Conservation (phyloP, 1,140 invertebrate species). For the Panagrolaimus sp. region DNA sequence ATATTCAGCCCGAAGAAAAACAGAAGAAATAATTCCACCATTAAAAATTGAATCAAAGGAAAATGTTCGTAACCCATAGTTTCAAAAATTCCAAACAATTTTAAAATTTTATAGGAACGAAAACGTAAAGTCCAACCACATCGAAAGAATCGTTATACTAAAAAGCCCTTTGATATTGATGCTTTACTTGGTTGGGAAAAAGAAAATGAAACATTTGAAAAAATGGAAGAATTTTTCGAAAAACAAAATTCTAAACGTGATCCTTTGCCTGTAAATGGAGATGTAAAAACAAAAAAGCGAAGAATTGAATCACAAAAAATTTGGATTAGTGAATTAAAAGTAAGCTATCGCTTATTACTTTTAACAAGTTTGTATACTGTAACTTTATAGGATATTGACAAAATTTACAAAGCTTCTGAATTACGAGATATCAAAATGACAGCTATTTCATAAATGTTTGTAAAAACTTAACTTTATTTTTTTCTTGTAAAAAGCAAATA, state of each 20-base stretch:
- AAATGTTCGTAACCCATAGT: not conserved
- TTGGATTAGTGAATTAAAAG: slow-evolving; percentile 39
- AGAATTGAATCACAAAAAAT: slow-evolving; percentile 31
- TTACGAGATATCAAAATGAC: slow-evolving; percentile 35
- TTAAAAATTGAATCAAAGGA: not conserved
- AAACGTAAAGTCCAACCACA: slow-evolving; percentile 28
- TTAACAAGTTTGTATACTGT: not conserved
- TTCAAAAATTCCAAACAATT: not conserved
- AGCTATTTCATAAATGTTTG: slow-evolving; percentile 23
- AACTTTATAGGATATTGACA: slow-evolving; percentile 31
- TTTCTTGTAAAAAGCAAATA: too few species aligned
- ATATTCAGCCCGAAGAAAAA: slow-evolving; percentile 18
- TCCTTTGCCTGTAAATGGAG: slow-evolving; percentile 12
- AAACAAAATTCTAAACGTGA: not conserved
- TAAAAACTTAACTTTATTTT: too few species aligned
- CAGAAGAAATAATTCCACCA: slow-evolving; percentile 16
- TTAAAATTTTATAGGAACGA: slow-evolving; percentile 14
- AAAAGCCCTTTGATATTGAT: slow-evolving; percentile 40
- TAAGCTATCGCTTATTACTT: not conserved
- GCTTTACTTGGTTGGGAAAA: slow-evolving; percentile 42
- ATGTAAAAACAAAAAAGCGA: slow-evolving; percentile 13
- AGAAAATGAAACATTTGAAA: slow-evolving; percentile 21
- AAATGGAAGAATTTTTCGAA: slow-evolving; percentile 36
- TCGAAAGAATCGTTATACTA: slow-evolving; percentile 26
- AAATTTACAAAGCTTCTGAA: slow-evolving; percentile 34